Conservation (phyloP, 2,888 invertebrate species). For the Esperia sulphurella region DNA sequence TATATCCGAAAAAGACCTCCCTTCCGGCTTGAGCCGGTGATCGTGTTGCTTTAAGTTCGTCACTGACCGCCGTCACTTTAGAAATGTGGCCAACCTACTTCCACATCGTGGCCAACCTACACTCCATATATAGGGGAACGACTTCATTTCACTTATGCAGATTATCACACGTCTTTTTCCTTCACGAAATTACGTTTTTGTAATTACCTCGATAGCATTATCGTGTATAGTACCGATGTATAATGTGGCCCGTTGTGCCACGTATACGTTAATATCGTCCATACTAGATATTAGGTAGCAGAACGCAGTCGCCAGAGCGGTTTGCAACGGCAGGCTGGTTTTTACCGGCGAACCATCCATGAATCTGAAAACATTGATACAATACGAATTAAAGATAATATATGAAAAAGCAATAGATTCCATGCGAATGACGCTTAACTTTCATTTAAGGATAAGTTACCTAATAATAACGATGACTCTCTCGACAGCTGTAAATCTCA, state of each 20-base stretch:
- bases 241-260: conserved; percentile 95
- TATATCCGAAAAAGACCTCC: too few species aligned
- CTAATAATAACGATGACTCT: conserved; percentile 94
- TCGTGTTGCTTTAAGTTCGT: too few species aligned
- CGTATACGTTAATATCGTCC: conserved; percentile 96
- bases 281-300: conserved; percentile 97
- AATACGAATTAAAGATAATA: background rate
- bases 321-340: conserved; percentile 91
- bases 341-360: conserved; percentile 94
- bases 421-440: too few species aligned
- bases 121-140: too few species aligned
- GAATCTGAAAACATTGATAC: conserved; percentile 73
- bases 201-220: conserved; percentile 88
- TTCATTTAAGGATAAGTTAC: conserved; percentile 19
- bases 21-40: too few species aligned
- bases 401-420: too few species aligned
- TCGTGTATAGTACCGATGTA: conserved; percentile 97
- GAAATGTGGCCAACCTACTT: too few species aligned
- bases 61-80: too few species aligned
- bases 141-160: too few species aligned
- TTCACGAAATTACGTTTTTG: too few species aligned
- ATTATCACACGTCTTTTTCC: too few species aligned
- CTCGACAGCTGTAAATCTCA: conserved; percentile 96
- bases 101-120: too few species aligned
- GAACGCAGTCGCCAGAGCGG: conserved; percentile 96